Conservation (phyloP, 2,888 invertebrate genomes). For the Phortica magna region DNA sequence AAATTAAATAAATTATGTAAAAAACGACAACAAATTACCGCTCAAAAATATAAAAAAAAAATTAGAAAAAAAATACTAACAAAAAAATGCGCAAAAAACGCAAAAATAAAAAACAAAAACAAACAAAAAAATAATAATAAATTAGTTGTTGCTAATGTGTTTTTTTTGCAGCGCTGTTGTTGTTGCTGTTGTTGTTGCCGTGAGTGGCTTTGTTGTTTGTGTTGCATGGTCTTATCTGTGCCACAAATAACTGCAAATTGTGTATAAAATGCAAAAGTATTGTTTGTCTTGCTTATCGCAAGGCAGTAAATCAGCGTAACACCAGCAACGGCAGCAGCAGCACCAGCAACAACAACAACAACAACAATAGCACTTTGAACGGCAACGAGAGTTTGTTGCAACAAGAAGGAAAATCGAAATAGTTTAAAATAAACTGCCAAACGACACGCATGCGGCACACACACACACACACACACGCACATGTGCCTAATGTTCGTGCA, state of each 20-base stretch:
- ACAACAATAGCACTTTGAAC: constrained; percentile 37
- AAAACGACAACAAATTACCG: not conserved
- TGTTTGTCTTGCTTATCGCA: constrained; percentile 67
- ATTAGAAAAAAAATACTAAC: not conserved
- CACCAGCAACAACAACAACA: constrained; percentile 35
- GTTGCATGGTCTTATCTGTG: constrained; percentile 50
- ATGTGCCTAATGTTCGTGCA: not conserved
- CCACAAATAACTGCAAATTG: constrained; percentile 72
- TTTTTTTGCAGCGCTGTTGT: not conserved
- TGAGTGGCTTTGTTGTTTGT: not conserved
- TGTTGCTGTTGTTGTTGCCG: not conserved
- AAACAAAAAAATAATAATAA: constrained; percentile 2
- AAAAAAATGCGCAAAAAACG: not conserved
- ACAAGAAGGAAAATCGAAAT: constrained; percentile 39
- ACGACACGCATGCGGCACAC: constrained; percentile 70
- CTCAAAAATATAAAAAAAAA: constrained; percentile 24
- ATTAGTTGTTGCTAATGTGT: constrained; percentile 2
- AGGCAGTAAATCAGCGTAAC: constrained; percentile 66
- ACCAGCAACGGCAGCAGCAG: constrained; percentile 46
- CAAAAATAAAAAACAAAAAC: too few species aligned
- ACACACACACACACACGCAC: not conserved
- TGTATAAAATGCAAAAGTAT: constrained; percentile 59
- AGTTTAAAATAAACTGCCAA: constrained; percentile 64
- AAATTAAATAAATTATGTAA: constrained; percentile 32
- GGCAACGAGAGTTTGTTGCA: constrained; percentile 32